Evolutionary conservation across 2,888 invertebrate species (phyloP), one percentile per base, ranked within the genome.

Genomic region (Andrena praecox): DNA sequence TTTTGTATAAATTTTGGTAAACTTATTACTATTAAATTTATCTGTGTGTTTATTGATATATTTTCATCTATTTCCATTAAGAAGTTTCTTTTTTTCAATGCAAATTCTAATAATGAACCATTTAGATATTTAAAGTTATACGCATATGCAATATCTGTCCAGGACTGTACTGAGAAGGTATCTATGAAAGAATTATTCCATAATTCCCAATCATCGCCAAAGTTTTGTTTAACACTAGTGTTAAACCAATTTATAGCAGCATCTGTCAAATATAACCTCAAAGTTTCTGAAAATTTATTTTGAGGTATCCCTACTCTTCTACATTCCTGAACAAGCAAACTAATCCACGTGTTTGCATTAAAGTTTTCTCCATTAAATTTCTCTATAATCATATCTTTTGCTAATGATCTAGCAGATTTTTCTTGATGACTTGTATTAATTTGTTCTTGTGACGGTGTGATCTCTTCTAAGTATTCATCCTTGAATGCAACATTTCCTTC

Each of bases 311-410:
- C n/a, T 4, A 52, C 4, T n/a, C n/a, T 12, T 16, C 52, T 52
- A 52, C 52, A 52, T 52, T 52, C 52, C 16, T 10, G 5, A 16
- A 52, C 52, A 52, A 52, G 16, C 8, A 52, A 5, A 2, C 16
- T 12, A 5, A 52, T 12, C 16, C 52, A 52, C 1, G 52, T 16
- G 12, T 52, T 16, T 12, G 52, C n/a, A n/a, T 52, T 52, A 52
- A 52, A 52, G 16, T 52, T 52, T n/a, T 52, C n/a, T n/a, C 52
- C 52, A n/a, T 52, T 52, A 52, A 52, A 52, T 52, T 52, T 52
- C n/a, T 52, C 52, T 16, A 52, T 5, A 16, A 52, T 16, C 16
- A n/a, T n/a, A n/a, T 52, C 16, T 52, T 52, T 52, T n/a, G 52
- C 12, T 5, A 52, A 16, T 0, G 52, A 52, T 5, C 16, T 10